phyloP scores from a whole-genome alignment of 2,888 invertebrate genomes.

The Macrosiphum euphorbiae region DNA sequence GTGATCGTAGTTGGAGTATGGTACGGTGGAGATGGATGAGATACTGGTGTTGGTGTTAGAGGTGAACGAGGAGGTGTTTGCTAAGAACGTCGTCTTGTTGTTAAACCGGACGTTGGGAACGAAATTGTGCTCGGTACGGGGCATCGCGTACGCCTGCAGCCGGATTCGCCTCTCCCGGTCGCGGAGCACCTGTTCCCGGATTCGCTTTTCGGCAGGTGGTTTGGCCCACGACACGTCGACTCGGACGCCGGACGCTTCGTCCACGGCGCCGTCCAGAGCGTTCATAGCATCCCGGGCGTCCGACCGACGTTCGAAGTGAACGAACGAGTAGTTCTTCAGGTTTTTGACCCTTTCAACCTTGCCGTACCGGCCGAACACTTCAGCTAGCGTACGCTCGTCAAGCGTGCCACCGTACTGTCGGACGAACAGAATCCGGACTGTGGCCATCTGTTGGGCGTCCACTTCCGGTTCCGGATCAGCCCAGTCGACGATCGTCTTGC shows the following conservation, averaged over 20 bases:
- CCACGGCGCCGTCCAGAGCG: slow-evolving; percentile 11
- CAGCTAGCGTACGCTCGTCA: neutral
- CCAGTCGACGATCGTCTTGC: slow-evolving; percentile 51
- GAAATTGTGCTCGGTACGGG: neutral
- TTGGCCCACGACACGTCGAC: slow-evolving; percentile 50
- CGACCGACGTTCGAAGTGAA: slow-evolving; percentile 33
- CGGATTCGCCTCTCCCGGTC: slow-evolving; percentile 25
- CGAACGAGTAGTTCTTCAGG: slow-evolving; percentile 49
- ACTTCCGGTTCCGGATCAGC: slow-evolving; percentile 50
- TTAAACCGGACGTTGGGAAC: neutral
- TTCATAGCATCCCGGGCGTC: slow-evolving; percentile 39
- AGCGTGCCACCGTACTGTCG: slow-evolving; percentile 23
- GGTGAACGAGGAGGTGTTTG: neutral
- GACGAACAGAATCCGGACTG: slow-evolving; percentile 50
- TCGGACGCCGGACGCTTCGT: slow-evolving; percentile 3
- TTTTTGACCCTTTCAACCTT: slow-evolving; percentile 38
- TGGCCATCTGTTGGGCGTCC: slow-evolving; percentile 2
- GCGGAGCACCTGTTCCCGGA: slow-evolving; percentile 36
- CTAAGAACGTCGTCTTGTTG: neutral
- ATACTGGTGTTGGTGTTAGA: neutral
- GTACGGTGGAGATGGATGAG: neutral
- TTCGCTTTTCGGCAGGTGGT: slow-evolving; percentile 35
- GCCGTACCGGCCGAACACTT: slow-evolving; percentile 24
- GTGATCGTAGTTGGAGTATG: slow-evolving; percentile 36
- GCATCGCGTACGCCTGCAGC: neutral